Conservation (phyloP, 2,113 vertebrate genomes). For the Catharus minimus region DNA sequence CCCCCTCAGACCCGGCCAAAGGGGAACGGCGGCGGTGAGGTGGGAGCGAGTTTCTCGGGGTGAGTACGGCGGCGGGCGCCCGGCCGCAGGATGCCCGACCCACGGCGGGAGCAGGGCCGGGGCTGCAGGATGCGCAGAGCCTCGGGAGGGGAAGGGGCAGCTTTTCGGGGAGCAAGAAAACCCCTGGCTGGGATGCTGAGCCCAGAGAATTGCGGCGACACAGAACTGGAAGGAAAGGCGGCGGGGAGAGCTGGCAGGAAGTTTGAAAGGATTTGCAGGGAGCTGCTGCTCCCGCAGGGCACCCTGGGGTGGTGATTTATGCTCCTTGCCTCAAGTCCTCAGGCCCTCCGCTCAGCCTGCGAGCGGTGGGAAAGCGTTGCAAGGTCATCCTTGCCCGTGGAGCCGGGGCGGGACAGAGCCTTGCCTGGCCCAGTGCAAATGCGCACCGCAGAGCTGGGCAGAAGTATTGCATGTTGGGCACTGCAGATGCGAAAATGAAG, state of each 20-base stretch:
- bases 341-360: neutral
- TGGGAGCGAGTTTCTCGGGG: neutral
- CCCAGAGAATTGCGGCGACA: neutral
- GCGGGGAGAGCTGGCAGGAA: neutral
- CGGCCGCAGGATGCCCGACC: neutral
- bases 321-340: neutral
- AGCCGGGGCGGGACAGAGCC: neutral
- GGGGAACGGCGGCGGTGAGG: neutral
- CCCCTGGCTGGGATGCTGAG: neutral
- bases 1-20: no score
- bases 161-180: neutral
- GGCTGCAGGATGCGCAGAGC: neutral
- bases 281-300: neutral
- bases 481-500: neutral
- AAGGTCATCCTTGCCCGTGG: neutral
- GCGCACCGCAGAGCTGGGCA: fast-evolving
- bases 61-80: neutral
- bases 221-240: neutral
- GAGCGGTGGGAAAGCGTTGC: neutral
- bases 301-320: neutral
- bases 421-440: fast-evolving
- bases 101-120: neutral
- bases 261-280: neutral
- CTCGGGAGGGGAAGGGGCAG: no score
- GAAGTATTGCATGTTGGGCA: fast-evolving